These are phyloP conservation scores for Isichthys henryi DNA, from an alignment of 2,113 vertebrate genomes.

Conservation along the genomic window DNA sequence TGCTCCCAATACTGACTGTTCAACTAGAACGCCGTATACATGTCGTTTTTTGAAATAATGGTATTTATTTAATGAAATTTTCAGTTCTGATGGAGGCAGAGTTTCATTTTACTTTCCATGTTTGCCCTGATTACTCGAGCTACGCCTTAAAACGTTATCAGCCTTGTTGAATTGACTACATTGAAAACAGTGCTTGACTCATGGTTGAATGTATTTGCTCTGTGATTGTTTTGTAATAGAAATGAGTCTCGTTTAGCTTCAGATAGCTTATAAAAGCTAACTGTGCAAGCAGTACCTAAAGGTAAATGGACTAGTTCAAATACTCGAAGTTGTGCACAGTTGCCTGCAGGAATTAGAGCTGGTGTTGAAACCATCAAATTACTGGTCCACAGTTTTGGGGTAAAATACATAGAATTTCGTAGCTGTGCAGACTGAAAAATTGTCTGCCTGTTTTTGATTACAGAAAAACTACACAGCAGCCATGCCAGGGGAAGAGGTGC, in stretches of 20 bases:
- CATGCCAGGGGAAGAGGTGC: slow-evolving; percentile 76
- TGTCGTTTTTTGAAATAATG: background rate
- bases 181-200: background rate
- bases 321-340: background rate
- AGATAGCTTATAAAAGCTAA: background rate
- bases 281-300: background rate
- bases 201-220: background rate
- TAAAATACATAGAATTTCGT: background rate
- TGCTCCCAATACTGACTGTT: background rate
- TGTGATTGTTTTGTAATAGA: background rate
- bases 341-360: background rate
- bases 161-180: background rate
- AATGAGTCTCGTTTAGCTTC: background rate
- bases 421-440: background rate
- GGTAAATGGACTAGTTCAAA: background rate
- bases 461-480: slow-evolving; percentile 14
- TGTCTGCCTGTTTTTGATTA: background rate
- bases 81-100: background rate
- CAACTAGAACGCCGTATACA: background rate
- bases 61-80: no score
- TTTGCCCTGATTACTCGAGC: background rate
- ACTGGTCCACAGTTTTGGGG: background rate
- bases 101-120: background rate
- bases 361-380: background rate
- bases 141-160: background rate